These are phyloP conservation scores for Idaea aversata DNA, from an alignment of 2,888 invertebrate species.

Conservation along the genomic window DNA sequence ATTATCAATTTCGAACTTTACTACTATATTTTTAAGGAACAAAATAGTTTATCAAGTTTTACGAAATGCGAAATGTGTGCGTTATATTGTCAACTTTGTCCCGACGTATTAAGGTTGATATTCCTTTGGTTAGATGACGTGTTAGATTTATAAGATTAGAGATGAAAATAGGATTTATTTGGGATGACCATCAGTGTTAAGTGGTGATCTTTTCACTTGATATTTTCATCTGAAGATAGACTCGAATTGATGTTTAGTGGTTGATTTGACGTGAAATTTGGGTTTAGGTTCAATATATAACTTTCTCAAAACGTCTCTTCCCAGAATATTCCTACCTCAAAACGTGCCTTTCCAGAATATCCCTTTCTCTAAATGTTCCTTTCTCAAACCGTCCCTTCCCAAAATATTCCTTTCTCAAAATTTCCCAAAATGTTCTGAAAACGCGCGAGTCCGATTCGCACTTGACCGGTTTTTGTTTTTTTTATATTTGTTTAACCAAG, in stretches of 20 bases:
- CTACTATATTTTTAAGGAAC: background rate
- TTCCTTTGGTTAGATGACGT: background rate
- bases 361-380: too few relatives aligned
- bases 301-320: too few relatives aligned
- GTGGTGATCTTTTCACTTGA: constrained; percentile 17
- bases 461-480: background rate
- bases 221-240: constrained; percentile 16
- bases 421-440: background rate
- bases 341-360: too few relatives aligned
- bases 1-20: background rate
- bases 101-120: constrained; percentile 5
- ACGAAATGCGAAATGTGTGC: background rate
- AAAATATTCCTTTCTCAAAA: background rate
- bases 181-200: constrained; percentile 19
- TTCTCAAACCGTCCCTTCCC: too few relatives aligned
- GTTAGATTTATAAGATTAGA: constrained; percentile 17
- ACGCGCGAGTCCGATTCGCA: too few relatives aligned
- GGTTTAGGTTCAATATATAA: background rate
- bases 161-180: constrained; percentile 24
- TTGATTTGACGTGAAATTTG: background rate
- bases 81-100: background rate
- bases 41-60: background rate
- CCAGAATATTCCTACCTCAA: too few relatives aligned
- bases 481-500: too few relatives aligned
- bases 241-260: background rate